These are phyloP conservation scores for Seison nebaliae DNA, from an alignment of 1,140 invertebrate genomes.

Conservation along the genomic window DNA sequence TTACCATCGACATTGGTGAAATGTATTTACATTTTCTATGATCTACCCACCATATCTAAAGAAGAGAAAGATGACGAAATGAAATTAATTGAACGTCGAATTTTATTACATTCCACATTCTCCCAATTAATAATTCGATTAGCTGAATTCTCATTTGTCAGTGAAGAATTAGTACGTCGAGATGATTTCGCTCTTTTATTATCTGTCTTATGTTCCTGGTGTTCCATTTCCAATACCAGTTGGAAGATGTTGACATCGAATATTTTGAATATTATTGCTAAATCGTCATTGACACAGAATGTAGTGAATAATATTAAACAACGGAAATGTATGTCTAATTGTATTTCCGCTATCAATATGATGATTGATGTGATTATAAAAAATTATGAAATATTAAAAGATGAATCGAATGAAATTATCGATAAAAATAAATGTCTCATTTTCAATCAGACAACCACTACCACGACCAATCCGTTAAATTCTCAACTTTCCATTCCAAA, in stretches of 20 bases:
- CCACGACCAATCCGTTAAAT: no score
- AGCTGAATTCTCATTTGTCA: background rate
- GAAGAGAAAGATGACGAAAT: constrained; percentile 43
- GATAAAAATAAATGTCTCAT: no score
- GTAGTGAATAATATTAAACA: no score
- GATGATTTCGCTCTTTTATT: constrained; percentile 82
- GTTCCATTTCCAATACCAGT: constrained; percentile 60
- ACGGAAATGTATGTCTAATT: no score
- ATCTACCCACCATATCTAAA: constrained; percentile 48
- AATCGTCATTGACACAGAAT: background rate
- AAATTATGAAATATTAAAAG: no score
- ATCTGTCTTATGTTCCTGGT: constrained; percentile 77
- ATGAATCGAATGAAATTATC: no score
- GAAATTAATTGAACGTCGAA: constrained; percentile 57
- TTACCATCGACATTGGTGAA: constrained; percentile 90
- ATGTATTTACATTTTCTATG: constrained; percentile 92
- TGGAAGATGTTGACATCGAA: constrained; percentile 89
- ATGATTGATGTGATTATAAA: no score
- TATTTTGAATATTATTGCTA: constrained; percentile 43
- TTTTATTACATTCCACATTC: constrained; percentile 78
- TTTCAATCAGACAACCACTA: no score
- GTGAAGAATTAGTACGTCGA: constrained; percentile 76
- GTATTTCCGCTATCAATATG: no score
- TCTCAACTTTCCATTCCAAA: no score
- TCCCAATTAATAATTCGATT: constrained; percentile 41